A percentile compares a stretch with the other conserved stretches of the same genome.
Conservation (phyloP, 2,888 invertebrate genomes). For the Lagria hirta region DNA sequence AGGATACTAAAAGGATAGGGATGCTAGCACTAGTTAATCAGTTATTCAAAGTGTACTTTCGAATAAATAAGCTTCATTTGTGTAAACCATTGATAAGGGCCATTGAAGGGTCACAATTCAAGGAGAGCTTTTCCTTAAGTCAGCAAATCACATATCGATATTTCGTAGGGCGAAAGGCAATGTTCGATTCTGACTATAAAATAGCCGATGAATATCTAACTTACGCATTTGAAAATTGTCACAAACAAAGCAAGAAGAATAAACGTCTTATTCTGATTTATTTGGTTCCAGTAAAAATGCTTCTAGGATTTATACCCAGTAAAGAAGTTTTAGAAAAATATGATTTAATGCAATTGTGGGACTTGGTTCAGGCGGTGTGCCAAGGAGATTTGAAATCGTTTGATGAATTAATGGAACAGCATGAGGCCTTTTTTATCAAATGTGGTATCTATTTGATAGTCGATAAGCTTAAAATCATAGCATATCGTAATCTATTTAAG, state of each 20-base stretch:
- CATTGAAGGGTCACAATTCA: constrained; percentile 89
- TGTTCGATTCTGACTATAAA: constrained; percentile 97
- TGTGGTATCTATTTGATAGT: constrained; percentile 97
- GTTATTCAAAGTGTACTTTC: constrained; percentile 81
- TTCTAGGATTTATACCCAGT: constrained; percentile 93
- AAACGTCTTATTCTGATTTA: constrained; percentile 92
- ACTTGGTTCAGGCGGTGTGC: constrained; percentile 84
- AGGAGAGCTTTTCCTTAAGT: constrained; percentile 85
- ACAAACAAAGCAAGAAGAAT: constrained; percentile 76
- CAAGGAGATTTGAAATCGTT: constrained; percentile 85
- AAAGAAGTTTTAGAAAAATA: constrained; percentile 80
- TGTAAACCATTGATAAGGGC: constrained; percentile 95
- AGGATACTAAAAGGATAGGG: constrained; percentile 92
- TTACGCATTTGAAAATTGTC: constrained; percentile 92
- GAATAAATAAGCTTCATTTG: constrained; percentile 85
- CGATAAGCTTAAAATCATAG: constrained; percentile 92
- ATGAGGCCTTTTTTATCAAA: constrained; percentile 91
- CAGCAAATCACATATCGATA: constrained; percentile 97
- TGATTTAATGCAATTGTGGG: constrained; percentile 87
- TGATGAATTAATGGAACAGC: constrained; percentile 78
- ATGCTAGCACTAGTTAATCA: constrained; percentile 97
- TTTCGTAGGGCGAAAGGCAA: constrained; percentile 95
- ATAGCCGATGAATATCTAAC: constrained; percentile 89
- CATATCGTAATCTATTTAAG: constrained; percentile 94
- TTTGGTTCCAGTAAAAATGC: constrained; percentile 95